These are phyloP conservation scores for Aramus guarauna DNA, from an alignment of 2,113 vertebrate genomes.

Conservation along the genomic window DNA sequence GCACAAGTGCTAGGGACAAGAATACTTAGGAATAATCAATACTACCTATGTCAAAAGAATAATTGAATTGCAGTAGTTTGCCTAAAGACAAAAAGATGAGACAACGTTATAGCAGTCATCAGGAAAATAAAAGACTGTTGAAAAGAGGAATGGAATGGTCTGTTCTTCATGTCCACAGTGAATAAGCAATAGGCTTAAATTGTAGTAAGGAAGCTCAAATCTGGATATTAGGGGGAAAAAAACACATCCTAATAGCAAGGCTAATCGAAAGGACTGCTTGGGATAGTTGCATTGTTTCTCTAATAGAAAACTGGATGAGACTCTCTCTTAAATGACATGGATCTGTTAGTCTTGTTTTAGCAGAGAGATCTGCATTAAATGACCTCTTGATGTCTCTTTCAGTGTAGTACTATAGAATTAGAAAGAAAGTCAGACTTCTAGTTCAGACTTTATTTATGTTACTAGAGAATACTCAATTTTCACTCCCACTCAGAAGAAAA, in stretches of 20 bases:
- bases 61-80: conserved; percentile 32
- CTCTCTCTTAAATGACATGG: neutral
- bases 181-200: neutral
- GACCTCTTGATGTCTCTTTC: neutral
- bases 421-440: neutral
- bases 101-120: neutral
- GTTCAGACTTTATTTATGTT: neutral
- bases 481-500: conserved; percentile 44
- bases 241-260: neutral
- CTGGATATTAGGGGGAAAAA: neutral
- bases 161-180: neutral
- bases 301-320: neutral
- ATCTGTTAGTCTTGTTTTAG: neutral
- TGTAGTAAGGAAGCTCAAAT: neutral
- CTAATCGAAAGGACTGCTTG: neutral
- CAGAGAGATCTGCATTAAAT: neutral
- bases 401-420: neutral
- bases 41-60: conserved; percentile 34
- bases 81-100: conserved; percentile 34
- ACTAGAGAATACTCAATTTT: conserved; percentile 2
- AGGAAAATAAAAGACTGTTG: conserved; percentile 27
- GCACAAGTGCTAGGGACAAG: neutral
- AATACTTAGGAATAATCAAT: conserved; percentile 43
- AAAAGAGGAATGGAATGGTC: neutral
- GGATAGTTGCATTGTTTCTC: neutral